Conservation (phyloP, 1,140 invertebrate species). For the Macrotrachela quadricornifera region DNA sequence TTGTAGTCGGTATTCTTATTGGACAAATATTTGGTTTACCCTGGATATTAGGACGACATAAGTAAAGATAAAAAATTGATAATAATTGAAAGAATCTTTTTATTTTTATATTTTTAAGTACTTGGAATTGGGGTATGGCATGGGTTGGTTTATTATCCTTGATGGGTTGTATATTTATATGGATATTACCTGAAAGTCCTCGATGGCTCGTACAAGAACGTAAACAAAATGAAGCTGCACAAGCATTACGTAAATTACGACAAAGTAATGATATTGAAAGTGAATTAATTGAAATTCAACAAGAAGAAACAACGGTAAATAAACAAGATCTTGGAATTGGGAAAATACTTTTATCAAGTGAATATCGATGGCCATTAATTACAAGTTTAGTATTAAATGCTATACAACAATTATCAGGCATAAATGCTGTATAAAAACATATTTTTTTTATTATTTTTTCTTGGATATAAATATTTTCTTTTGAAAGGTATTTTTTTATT, state of each 20-base stretch:
- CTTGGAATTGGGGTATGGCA: not conserved
- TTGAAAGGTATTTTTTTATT: slow-evolving; percentile 47
- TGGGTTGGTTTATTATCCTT: not conserved
- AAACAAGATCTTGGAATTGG: not conserved
- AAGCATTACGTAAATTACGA: slow-evolving; percentile 48
- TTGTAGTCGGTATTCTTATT: slow-evolving; percentile 62
- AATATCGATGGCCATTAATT: slow-evolving; percentile 19
- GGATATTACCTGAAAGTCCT: not conserved
- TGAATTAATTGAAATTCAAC: not conserved
- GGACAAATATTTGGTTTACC: slow-evolving; percentile 39
- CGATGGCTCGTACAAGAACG: not conserved
- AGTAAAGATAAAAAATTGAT: not conserved
- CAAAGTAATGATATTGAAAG: slow-evolving; percentile 21
- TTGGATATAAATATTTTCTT: not conserved
- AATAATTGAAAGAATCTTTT: not conserved
- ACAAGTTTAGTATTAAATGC: slow-evolving; percentile 20
- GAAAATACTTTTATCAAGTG: not conserved
- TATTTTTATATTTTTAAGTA: not conserved
- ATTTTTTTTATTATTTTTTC: not conserved
- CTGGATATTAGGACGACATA: not conserved
- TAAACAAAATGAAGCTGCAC: slow-evolving; percentile 16
- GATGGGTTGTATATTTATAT: not conserved
- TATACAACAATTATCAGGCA: slow-evolving; percentile 25
- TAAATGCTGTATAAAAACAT: slow-evolving; percentile 19
- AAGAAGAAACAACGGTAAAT: slow-evolving; percentile 6